Evolutionary conservation across 2,888 invertebrate species (phyloP).

Genomic region (Eremobia ochroleuca): DNA sequence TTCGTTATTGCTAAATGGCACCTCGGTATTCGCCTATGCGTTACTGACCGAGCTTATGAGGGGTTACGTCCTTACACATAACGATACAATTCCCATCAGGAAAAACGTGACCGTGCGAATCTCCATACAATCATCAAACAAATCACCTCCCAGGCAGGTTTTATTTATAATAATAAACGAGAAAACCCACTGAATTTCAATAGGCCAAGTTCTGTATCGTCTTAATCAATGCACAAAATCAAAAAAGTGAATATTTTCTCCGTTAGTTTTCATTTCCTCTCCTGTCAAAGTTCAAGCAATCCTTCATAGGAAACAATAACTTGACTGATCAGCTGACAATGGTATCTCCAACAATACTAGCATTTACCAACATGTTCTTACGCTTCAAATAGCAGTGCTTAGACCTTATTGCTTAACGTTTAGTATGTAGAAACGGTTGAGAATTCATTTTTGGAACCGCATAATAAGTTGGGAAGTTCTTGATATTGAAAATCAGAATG

Average conservation of each 20-base stretch:
- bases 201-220: neutral
- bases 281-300: constrained; percentile 73
- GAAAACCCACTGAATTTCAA: constrained; percentile 7
- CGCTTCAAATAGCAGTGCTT: neutral
- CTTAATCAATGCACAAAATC: neutral
- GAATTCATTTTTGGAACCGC: constrained; percentile 1
- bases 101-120: no score
- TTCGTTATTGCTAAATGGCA: no score
- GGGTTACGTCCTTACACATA: no score
- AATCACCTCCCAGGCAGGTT: neutral
- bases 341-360: constrained; percentile 37
- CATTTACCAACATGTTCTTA: constrained; percentile 20
- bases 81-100: no score
- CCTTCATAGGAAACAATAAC: constrained; percentile 67
- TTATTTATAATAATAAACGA: neutral
- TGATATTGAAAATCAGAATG: constrained; percentile 51
- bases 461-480: constrained; percentile 11
- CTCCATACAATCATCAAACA: no score
- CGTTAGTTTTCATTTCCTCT: constrained; percentile 37
- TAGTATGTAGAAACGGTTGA: neutral
- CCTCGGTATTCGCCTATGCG: no score
- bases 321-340: constrained; percentile 52
- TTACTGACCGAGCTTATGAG: no score
- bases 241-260: neutral
- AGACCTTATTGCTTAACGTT: neutral